phyloP scores from a whole-genome alignment of 2,797 vertebrate genomes.

The Selene dorsalis region DNA sequence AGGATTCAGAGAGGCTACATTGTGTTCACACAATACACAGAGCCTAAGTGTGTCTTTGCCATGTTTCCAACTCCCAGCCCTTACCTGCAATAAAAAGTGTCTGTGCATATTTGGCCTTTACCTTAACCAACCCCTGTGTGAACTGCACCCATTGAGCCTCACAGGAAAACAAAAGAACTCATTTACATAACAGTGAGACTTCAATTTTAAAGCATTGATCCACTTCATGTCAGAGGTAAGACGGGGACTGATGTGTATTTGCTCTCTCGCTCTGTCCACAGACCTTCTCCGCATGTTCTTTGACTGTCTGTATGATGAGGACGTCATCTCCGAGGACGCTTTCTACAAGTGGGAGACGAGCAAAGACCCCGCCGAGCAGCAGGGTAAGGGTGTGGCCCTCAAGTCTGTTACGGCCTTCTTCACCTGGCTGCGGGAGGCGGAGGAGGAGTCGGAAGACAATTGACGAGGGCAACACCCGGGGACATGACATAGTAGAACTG shows the following conservation, averaged over 20 bases:
- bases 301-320: conserved; percentile 97
- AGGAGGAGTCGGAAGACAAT: conserved; percentile 99
- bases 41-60: too few relatives aligned
- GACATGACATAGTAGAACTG: conserved; percentile 78
- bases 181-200: background rate
- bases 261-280: conserved; percentile 64
- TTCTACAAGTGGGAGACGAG: conserved; percentile 98
- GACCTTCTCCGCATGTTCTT: conserved; percentile 98
- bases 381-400: conserved; percentile 94
- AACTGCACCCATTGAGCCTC: too few relatives aligned
- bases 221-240: background rate
- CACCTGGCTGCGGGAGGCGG: conserved; percentile 96
- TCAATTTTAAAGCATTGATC: background rate
- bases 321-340: conserved; percentile 97
- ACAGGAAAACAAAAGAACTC: too few relatives aligned
- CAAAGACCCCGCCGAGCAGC: conserved; percentile 95
- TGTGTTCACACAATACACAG: background rate
- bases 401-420: conserved; percentile 97
- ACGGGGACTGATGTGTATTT: background rate
- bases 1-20: background rate
- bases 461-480: conserved; percentile 88
- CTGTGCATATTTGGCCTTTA: background rate
- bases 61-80: background rate
- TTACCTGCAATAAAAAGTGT: background rate
- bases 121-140: background rate